Conservation (phyloP, 1,140 invertebrate species). For the Lasioglossum baleicum region DNA sequence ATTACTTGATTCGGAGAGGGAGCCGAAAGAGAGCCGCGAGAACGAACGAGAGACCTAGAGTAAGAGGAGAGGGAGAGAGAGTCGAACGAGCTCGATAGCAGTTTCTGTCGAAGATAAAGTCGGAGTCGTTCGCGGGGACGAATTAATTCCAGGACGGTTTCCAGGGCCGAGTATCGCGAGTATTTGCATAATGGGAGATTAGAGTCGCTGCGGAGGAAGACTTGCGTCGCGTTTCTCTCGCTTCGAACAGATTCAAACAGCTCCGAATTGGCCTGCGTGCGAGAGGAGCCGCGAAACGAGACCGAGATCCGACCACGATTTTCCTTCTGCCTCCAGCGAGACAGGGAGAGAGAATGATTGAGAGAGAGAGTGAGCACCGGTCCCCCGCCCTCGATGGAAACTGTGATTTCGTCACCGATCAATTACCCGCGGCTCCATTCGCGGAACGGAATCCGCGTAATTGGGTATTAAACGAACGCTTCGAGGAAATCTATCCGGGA, state of each 20-base stretch:
- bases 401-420: slow-evolving; percentile 2
- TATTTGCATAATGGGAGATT: slow-evolving; percentile 49
- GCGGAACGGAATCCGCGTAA: not conserved
- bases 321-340: not conserved
- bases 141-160: slow-evolving; percentile 44
- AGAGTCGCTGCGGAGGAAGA: slow-evolving; percentile 4
- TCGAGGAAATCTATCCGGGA: slow-evolving; percentile 1
- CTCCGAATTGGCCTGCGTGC: too few relatives aligned
- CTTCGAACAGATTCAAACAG: slow-evolving; percentile 23
- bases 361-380: too few relatives aligned
- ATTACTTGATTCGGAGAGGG: slow-evolving; percentile 31
- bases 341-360: too few relatives aligned
- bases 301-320: too few relatives aligned
- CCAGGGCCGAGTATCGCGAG: slow-evolving; percentile 3
- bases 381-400: not conserved
- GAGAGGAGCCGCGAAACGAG: too few relatives aligned
- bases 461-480: slow-evolving; percentile 2
- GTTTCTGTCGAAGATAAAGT: slow-evolving; percentile 34
- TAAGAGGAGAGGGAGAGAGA: too few relatives aligned
- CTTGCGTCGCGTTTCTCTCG: slow-evolving; percentile 17
- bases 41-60: too few relatives aligned
- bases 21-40: too few relatives aligned
- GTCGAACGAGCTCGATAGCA: slow-evolving; percentile 33
- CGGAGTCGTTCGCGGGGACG: slow-evolving; percentile 36
- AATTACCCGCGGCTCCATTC: not conserved